Conservation (phyloP, 1,140 invertebrate species). For the Drosophila kanapiae region DNA sequence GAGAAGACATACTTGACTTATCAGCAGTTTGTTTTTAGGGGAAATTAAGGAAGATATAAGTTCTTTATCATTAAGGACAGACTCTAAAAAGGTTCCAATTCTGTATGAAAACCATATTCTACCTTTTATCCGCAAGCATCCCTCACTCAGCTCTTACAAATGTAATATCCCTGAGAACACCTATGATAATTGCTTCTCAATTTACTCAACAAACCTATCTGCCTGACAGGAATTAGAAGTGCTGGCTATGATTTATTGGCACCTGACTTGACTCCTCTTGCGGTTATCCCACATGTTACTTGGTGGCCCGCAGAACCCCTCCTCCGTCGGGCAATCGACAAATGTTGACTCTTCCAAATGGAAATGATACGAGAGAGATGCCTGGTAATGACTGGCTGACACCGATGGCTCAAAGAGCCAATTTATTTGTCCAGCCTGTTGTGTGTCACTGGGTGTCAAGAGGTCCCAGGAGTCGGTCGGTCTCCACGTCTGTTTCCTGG, state of each 20-base stretch:
- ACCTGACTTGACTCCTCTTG: constrained; percentile 14
- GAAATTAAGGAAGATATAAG: too few species aligned
- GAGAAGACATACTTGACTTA: too few species aligned
- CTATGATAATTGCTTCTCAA: neutral
- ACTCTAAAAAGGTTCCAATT: too few species aligned
- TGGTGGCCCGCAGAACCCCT: constrained; percentile 13
- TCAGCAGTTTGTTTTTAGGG: too few species aligned
- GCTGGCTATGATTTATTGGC: constrained; percentile 26
- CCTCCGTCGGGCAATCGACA: neutral
- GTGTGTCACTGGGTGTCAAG: constrained; percentile 31
- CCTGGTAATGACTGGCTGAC: constrained; percentile 40
- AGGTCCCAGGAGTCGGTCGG: neutral
- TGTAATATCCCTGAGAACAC: neutral
- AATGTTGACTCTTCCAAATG: constrained; percentile 31
- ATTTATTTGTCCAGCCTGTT: constrained; percentile 68
- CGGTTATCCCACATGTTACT: constrained; percentile 20
- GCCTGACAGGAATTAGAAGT: neutral
- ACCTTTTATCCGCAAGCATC: neutral
- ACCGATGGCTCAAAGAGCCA: constrained; percentile 34
- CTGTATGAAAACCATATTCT: too few species aligned
- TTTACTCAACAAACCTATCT: too few species aligned
- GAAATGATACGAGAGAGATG: constrained; percentile 15
- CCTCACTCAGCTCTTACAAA: neutral
- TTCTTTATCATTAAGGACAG: too few species aligned
- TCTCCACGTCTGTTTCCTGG: constrained; percentile 3